Conservation (phyloP, 2,113 vertebrate genomes). For the Tupaia tana region DNA sequence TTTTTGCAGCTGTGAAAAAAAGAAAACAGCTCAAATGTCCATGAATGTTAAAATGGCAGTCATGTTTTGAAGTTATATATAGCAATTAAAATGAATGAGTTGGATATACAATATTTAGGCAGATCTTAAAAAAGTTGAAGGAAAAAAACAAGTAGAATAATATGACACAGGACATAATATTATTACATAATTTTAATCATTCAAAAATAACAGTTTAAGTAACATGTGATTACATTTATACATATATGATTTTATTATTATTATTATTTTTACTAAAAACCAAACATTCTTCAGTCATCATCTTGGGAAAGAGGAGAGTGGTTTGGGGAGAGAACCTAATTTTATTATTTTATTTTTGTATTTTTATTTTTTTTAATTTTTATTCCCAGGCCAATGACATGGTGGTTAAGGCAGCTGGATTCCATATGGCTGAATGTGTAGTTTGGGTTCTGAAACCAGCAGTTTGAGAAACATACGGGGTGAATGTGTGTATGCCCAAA, state of each 20-base stretch:
- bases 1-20: background rate
- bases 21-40: background rate
- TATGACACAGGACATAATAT: background rate
- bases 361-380: background rate
- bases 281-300: background rate
- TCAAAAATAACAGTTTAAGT: background rate
- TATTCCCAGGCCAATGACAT: background rate
- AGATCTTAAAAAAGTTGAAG: background rate
- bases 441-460: too few species aligned
- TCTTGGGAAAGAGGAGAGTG: background rate
- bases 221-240: background rate
- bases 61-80: background rate
- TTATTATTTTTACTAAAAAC: background rate
- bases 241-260: background rate
- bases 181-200: background rate
- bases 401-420: too few species aligned
- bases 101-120: background rate
- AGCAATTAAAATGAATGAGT: background rate
- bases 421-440: too few species aligned
- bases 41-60: background rate
- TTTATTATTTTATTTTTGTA: conserved; percentile 18
- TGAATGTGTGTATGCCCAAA: too few species aligned
- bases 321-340: background rate
- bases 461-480: too few species aligned
- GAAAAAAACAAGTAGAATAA: background rate